Percentiles rank a stretch among this genome's conserved stretches.
Conservation (phyloP, 1,140 invertebrate species). For the Diachasma alloeum region DNA sequence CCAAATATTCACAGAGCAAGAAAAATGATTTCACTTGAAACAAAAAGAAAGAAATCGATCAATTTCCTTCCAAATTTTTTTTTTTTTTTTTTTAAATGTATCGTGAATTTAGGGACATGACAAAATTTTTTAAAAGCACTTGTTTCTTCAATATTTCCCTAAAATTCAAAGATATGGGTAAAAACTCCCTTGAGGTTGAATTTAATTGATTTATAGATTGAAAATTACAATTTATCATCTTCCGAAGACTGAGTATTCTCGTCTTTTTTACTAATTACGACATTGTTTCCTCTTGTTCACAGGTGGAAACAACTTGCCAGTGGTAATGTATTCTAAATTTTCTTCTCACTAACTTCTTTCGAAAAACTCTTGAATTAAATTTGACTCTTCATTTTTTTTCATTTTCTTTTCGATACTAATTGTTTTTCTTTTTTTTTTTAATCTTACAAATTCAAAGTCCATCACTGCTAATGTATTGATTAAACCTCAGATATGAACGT, state of each 20-base stretch:
- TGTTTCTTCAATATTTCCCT: too few species aligned
- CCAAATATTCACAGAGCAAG: background rate
- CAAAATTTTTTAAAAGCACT: too few species aligned
- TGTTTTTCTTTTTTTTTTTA: background rate
- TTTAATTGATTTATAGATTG: too few species aligned
- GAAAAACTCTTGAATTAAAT: background rate
- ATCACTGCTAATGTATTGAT: too few species aligned
- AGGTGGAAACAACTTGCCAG: constrained; percentile 62
- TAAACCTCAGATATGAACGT: too few species aligned
- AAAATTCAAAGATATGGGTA: too few species aligned
- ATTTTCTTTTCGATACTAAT: background rate
- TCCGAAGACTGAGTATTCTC: too few species aligned
- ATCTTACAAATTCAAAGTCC: too few species aligned
- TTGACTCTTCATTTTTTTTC: background rate
- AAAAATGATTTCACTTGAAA: background rate
- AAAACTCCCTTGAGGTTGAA: too few species aligned
- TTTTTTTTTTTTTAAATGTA: too few species aligned
- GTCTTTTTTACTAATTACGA: background rate
- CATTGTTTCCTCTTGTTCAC: constrained; percentile 32
- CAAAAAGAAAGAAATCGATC: background rate
- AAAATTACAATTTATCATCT: background rate
- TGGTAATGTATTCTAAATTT: constrained; percentile 59
- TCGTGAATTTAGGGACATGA: too few species aligned
- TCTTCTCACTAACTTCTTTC: constrained; percentile 21
- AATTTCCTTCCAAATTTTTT: too few species aligned